A percentile compares a stretch with the other conserved stretches of the same genome.
phyloP scores from a whole-genome alignment of 2,797 vertebrate species.

The Acanthornis magna region DNA sequence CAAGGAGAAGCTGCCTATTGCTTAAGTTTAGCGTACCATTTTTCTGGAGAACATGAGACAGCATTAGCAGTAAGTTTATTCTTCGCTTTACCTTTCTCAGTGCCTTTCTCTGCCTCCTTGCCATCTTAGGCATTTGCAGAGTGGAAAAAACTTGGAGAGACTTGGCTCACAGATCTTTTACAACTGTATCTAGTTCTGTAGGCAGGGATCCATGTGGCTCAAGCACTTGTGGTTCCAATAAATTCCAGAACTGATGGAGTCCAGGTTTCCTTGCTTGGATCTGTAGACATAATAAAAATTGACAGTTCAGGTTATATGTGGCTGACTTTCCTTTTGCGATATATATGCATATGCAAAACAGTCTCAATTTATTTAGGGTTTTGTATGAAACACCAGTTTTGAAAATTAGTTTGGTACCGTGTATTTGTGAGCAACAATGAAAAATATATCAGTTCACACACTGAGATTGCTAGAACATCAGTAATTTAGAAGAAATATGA shows the following conservation, averaged over 20 bases:
- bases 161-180: not conserved
- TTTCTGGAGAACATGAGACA: slow-evolving; percentile 67
- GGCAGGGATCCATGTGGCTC: not conserved
- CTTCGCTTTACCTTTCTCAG: not conserved
- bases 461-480: not conserved
- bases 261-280: not conserved
- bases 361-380: not conserved
- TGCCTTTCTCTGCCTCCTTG: not conserved
- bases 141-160: not conserved
- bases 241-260: not conserved
- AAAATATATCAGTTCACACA: not conserved
- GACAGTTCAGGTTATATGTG: not conserved
- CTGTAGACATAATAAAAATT: not conserved
- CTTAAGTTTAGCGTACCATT: slow-evolving; percentile 73
- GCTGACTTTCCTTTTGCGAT: not conserved
- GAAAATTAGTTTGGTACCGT: not conserved
- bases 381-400: not conserved
- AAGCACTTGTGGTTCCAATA: not conserved
- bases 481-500: not conserved
- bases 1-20: slow-evolving; percentile 77
- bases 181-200: not conserved
- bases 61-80: slow-evolving; percentile 74
- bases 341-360: not conserved
- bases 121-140: not conserved
- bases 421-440: not conserved